Conservation (phyloP, 2,797 vertebrate species). For the Periophthalmus magnuspinnatus region DNA sequence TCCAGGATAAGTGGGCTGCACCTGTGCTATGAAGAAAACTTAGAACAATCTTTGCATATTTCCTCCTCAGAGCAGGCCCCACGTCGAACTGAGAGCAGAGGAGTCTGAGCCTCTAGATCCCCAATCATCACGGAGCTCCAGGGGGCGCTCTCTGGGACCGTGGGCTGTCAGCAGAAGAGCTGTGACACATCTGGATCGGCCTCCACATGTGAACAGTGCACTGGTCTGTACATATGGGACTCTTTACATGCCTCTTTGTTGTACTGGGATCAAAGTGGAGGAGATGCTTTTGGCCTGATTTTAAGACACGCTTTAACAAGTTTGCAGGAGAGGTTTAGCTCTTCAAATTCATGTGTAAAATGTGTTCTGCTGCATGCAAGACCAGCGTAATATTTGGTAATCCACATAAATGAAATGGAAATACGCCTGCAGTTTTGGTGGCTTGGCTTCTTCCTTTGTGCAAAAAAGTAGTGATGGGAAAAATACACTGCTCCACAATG, state of each 20-base stretch:
- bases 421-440: slow-evolving; percentile 6
- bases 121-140: slow-evolving; percentile 52
- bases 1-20: slow-evolving; percentile 39
- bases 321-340: slow-evolving; percentile 46
- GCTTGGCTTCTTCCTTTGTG: slow-evolving; percentile 18
- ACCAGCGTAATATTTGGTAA: slow-evolving; percentile 40
- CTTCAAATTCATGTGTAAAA: slow-evolving; percentile 61
- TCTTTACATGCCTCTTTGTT: slow-evolving; percentile 70
- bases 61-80: slow-evolving; percentile 50
- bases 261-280: slow-evolving; percentile 62
- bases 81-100: slow-evolving; percentile 49
- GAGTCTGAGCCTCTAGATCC: slow-evolving; percentile 55
- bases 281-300: slow-evolving; percentile 67
- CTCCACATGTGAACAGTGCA: slow-evolving; percentile 61
- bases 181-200: slow-evolving; percentile 27
- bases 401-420: slow-evolving; percentile 30
- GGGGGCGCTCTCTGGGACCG: slow-evolving; percentile 47
- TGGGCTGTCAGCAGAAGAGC: slow-evolving; percentile 56
- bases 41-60: slow-evolving; percentile 48
- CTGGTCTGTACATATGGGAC: slow-evolving; percentile 65
- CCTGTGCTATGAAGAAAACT: slow-evolving; percentile 50
- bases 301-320: slow-evolving; percentile 72
- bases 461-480: slow-evolving; percentile 19
- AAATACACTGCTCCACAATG: slow-evolving; percentile 14
- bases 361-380: slow-evolving; percentile 46